Evolutionary conservation across 1,140 invertebrate genomes (phyloP).

Genomic region (Theocolax elegans): DNA sequence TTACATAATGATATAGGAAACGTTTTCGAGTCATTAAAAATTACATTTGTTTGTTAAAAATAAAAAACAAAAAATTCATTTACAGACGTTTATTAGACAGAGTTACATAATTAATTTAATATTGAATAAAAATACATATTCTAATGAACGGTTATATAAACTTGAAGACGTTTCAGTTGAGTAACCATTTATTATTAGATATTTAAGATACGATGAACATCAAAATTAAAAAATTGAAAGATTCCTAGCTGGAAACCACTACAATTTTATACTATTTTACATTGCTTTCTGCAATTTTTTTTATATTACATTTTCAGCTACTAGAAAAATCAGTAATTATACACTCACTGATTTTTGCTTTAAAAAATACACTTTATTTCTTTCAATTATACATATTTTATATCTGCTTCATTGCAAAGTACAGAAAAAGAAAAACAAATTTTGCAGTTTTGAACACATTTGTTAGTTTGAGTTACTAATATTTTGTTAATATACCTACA

Average conservation of each 20-base stretch:
- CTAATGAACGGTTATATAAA: no score
- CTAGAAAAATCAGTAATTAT: background rate
- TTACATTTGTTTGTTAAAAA: no score
- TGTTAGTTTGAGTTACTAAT: constrained; percentile 10
- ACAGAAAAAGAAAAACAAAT: background rate
- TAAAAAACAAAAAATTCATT: no score
- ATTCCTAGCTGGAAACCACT: background rate
- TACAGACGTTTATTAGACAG: no score
- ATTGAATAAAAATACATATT: no score
- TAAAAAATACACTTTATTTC: no score
- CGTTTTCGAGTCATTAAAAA: constrained; percentile 4
- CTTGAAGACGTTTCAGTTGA: background rate
- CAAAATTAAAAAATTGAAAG: background rate
- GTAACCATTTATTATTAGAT: background rate
- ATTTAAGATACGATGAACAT: background rate
- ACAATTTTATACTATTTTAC: no score
- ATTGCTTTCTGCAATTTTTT: background rate
- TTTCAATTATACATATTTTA: background rate
- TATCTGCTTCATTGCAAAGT: background rate
- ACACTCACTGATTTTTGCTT: background rate
- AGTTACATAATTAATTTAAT: no score
- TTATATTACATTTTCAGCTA: background rate
- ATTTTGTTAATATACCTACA: background rate
- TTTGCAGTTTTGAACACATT: constrained; percentile 13
- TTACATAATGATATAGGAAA: background rate